phyloP scores from a whole-genome alignment of 2,797 vertebrate genomes.

The Pangasius macronema region DNA sequence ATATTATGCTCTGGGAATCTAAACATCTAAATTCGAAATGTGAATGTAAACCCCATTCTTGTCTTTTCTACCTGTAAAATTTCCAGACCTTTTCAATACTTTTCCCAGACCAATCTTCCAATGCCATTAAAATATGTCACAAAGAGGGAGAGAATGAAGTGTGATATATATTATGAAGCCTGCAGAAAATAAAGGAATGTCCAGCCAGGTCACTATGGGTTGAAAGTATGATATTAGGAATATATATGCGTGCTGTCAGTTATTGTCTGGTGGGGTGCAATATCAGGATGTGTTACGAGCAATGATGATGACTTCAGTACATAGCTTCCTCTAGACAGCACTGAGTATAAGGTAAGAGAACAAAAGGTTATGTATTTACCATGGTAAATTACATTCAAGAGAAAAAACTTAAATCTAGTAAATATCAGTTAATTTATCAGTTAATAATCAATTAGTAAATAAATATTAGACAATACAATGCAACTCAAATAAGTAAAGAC shows the following conservation, averaged over 20 bases:
- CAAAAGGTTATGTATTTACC: neutral
- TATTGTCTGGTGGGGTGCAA: no score
- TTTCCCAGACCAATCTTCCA: neutral
- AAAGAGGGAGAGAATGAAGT: neutral
- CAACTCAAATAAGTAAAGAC: no score
- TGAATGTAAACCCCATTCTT: neutral
- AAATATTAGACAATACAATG: no score
- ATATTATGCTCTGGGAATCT: conserved; percentile 12
- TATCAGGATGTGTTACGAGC: no score
- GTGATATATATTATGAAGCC: neutral
- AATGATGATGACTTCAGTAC: no score
- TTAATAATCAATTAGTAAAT: no score
- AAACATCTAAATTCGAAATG: neutral
- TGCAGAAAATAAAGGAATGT: neutral
- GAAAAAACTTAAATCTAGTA: no score
- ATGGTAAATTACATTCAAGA: neutral
- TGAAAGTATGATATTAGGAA: no score
- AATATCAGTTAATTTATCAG: no score
- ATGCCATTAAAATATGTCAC: neutral
- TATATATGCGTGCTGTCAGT: no score
- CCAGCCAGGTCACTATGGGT: no score
- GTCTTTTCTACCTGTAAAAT: neutral
- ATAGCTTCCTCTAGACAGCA: neutral
- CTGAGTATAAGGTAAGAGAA: neutral
- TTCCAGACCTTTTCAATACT: neutral